Base-by-base conservation (phyloP, 2,888 invertebrate genomes). In the Leptinotarsa haldemani region DNA sequence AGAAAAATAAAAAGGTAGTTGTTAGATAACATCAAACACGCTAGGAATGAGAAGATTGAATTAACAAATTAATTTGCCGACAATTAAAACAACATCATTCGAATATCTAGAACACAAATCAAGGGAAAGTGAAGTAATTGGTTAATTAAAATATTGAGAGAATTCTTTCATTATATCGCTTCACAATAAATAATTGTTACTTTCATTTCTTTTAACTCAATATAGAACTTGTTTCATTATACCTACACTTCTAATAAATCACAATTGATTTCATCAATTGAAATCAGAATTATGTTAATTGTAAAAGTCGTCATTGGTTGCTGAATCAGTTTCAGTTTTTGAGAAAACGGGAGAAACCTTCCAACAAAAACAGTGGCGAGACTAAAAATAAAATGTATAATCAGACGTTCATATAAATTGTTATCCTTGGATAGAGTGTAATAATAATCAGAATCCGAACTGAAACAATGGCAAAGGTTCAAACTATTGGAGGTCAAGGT, bases 121-220 rank as follows among this genome's bases (percentile, higher is more conserved):
- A 50, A 52, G 67, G 67, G 67, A 67, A 67, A 67, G 67, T 67
- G 1, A 40, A 30, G 53, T 52, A 67, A 67, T 67, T 67, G 52
- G 67, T 18, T 30, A 53, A 67, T 67, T 67, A 53, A 67, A 52
- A 67, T 67, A 40, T 67, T 52, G 25, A 69, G 61, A 4, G 46
- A 58, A 30, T 69, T 58, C 48, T 69, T 61, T 61, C 48, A 69
- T 69, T 61, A 69, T n/a, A 48, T 25, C 1, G 61, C 61, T 61
- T 48, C 22, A 47, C 69, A 48, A 22, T 69, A 48, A 47, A 48
- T 58, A 46, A 12, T 58, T 69, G n/a, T 48, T 25, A 69, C 69
- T 69, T 69, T 69, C 69, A 61, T 69, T 69, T 53, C 5, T 52
- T 25, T n/a, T 16, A 50, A 50, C 25, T 13, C 47, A 18, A 4